Conservation (phyloP, 2,797 vertebrate species). For the Gephyroberyx darwinii region DNA sequence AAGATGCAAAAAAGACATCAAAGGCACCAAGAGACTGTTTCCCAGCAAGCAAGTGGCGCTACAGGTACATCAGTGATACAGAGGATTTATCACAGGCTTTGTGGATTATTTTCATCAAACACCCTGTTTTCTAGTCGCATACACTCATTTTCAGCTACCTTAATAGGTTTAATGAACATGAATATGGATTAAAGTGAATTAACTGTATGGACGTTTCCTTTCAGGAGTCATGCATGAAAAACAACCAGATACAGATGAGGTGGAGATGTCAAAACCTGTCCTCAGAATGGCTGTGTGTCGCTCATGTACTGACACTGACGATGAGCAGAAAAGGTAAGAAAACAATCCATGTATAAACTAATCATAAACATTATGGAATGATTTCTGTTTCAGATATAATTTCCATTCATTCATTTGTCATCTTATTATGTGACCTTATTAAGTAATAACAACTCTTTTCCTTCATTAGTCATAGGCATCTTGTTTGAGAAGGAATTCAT, state of each 20-base stretch:
- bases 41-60: slow-evolving; percentile 56
- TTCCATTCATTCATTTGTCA: not conserved
- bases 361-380: not conserved
- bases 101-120: not conserved
- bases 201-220: slow-evolving; percentile 27
- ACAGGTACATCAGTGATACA: not conserved
- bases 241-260: slow-evolving; percentile 43
- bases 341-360: not conserved
- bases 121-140: not conserved
- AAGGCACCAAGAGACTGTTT: slow-evolving; percentile 44
- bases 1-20: slow-evolving; percentile 81
- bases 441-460: not conserved
- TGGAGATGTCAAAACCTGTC: slow-evolving; percentile 76
- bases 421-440: not conserved
- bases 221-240: slow-evolving; percentile 44
- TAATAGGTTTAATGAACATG: not conserved
- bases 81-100: not conserved
- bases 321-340: slow-evolving; percentile 64
- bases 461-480: slow-evolving; percentile 27
- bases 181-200: not conserved
- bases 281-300: slow-evolving; percentile 68
- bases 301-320: slow-evolving; percentile 19
- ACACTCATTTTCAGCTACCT: not conserved
- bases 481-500: slow-evolving; percentile 14
- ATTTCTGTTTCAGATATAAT: not conserved